These are phyloP conservation scores for Dynastes tityus DNA, from an alignment of 2,888 invertebrate genomes.

Conservation along the genomic window DNA sequence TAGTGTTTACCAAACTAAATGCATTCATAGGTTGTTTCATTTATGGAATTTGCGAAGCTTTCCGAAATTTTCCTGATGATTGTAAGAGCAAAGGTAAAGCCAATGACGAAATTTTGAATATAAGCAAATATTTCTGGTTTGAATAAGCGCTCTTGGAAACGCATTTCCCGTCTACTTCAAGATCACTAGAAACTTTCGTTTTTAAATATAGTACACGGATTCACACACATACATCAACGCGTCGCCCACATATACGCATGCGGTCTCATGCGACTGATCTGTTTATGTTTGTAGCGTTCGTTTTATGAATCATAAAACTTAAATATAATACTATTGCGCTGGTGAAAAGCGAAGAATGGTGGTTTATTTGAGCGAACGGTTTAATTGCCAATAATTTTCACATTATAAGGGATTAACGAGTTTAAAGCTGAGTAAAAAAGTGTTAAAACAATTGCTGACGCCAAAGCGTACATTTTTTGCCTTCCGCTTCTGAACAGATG, in stretches of 20 bases:
- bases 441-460: slow-evolving; percentile 47
- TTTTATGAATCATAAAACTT: slow-evolving; percentile 53
- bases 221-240: slow-evolving; percentile 36
- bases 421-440: slow-evolving; percentile 42
- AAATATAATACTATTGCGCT: slow-evolving; percentile 51
- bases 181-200: slow-evolving; percentile 20
- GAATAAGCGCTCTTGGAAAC: too few species aligned
- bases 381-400: slow-evolving; percentile 51
- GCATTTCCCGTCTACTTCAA: background rate
- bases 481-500: slow-evolving; percentile 28
- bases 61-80: too few species aligned
- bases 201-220: slow-evolving; percentile 39
- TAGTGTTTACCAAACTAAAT: too few species aligned
- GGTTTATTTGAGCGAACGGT: slow-evolving; percentile 50
- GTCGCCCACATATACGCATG: slow-evolving; percentile 31
- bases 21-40: too few species aligned
- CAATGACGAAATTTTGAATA: too few species aligned
- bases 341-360: slow-evolving; percentile 49
- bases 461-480: slow-evolving; percentile 22
- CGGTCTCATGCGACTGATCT: slow-evolving; percentile 46
- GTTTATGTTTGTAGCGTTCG: slow-evolving; percentile 48
- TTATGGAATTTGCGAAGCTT: too few species aligned
- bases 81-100: too few species aligned
- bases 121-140: too few species aligned
- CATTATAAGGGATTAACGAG: slow-evolving; percentile 49